Evolutionary conservation across 2,113 vertebrate species (phyloP), one percentile per base, ranked within the genome.

Genomic region (Notiomystis cincta): DNA sequence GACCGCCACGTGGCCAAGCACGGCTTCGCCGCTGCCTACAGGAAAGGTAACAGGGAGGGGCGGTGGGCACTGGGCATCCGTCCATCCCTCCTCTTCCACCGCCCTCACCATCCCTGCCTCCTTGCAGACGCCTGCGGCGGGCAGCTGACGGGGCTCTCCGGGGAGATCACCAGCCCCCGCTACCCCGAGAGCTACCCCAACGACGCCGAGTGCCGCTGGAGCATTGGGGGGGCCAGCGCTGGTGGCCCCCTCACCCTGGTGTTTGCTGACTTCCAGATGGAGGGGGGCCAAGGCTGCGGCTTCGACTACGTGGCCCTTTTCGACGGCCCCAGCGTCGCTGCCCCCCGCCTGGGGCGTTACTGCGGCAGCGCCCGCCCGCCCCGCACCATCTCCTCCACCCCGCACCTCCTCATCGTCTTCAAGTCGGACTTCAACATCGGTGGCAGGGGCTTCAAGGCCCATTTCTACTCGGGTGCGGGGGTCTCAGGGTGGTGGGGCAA

Each of bases 341-440:
- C 99, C 8, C 79, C 96, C 15, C 97, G 77, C 18, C 96, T 99
- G 80, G 98, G 98, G 17, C 98, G 97, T 89, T 99, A 98, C 98
- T 99, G 99, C 0, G 99, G 99, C 24, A 97, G 96, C 18, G 17
- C 97, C 51, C 97, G 75, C 75, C 99, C 99, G 0, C 98, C 99
- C 11, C 98, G 97, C 77, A 97, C 96, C 0, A 20, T 98, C 90
- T 99, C 99, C 24, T 98, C 98, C 17, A 95, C 98, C 91, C 98
- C 96, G 2, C 98, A 99, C 90, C 98, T 99, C 51, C 98, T 99
- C n/a, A 85, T 99, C 35, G 85, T 99, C 87, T 99, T 99, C 98
- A 99, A 99, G 94, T 99, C 99, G 0, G 99, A 99, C 96, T 99
- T 99, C 90, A 99, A 99, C 97, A 99, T 99, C 0, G 99, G 99